Conservation (phyloP, 2,888 invertebrate species). For the Seira musarum region DNA sequence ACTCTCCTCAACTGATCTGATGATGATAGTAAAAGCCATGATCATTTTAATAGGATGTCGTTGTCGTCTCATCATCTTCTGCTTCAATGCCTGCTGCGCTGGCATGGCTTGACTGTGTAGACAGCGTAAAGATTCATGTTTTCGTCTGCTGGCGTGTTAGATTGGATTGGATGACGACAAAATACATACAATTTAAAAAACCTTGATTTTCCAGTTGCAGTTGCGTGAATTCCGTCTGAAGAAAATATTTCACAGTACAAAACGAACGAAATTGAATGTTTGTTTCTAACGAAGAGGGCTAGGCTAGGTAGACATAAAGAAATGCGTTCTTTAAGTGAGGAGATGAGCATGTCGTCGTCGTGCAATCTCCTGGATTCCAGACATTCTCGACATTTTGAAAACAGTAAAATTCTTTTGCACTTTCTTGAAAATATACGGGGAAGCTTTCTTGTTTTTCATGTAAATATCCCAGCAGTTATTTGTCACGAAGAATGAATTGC, state of each 20-base stretch:
- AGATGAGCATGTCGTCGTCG: slow-evolving; percentile 21
- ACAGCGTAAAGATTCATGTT: slow-evolving; percentile 40
- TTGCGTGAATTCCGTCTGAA: too few relatives aligned
- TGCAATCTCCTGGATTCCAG: slow-evolving; percentile 53
- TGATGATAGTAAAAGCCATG: too few relatives aligned
- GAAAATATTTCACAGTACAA: too few relatives aligned
- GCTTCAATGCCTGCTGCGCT: slow-evolving; percentile 26
- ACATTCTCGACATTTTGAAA: slow-evolving; percentile 47
- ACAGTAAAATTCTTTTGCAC: slow-evolving; percentile 33
- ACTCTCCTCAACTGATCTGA: too few relatives aligned
- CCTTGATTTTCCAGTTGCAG: slow-evolving; percentile 53
- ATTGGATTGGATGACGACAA: too few relatives aligned
- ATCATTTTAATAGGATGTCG: too few relatives aligned
- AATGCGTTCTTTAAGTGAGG: slow-evolving; percentile 17
- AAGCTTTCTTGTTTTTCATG: neutral
- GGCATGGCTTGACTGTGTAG: slow-evolving; percentile 26
- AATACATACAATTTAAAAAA: slow-evolving; percentile 35
- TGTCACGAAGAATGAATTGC: slow-evolving; percentile 38
- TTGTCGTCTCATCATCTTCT: too few relatives aligned
- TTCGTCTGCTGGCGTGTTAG: too few relatives aligned
- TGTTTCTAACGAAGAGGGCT: neutral
- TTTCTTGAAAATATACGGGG: slow-evolving; percentile 15
- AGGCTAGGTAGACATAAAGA: neutral
- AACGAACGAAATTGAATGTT: too few relatives aligned
- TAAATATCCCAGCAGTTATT: slow-evolving; percentile 34